phyloP scores from a whole-genome alignment of 1,140 invertebrate genomes.

The Microplitis mediator region DNA sequence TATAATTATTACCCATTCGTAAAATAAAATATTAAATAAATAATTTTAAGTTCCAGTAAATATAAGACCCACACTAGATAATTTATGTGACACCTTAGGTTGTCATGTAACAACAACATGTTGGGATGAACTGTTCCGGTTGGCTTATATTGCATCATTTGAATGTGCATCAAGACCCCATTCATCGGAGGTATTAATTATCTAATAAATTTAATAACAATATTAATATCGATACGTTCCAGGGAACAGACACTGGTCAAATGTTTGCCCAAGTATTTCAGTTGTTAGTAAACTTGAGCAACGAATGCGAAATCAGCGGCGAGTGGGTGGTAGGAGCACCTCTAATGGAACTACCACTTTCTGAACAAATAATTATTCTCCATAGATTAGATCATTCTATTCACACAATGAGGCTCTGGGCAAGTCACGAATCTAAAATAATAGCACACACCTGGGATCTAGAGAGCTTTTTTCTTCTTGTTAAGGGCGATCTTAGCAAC shows the following conservation, averaged over 20 bases:
- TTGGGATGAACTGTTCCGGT: conserved; percentile 77
- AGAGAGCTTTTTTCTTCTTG: conserved; percentile 68
- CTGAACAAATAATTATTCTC: conserved; percentile 79
- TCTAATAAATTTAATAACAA: background rate
- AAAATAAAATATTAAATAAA: conserved; percentile 8
- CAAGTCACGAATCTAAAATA: conserved; percentile 69
- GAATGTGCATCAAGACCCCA: conserved; percentile 42
- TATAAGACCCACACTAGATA: conserved; percentile 71
- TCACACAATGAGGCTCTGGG: conserved; percentile 77
- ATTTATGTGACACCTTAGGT: conserved; percentile 75
- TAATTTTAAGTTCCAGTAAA: conserved; percentile 66
- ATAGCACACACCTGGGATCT: conserved; percentile 77
- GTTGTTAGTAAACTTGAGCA: conserved; percentile 68
- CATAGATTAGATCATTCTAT: conserved; percentile 80
- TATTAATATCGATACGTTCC: conserved; percentile 17
- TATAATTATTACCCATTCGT: too few relatives aligned
- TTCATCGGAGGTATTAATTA: conserved; percentile 32
- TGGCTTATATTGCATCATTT: conserved; percentile 54
- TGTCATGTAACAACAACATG: conserved; percentile 74
- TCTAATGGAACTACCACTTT: conserved; percentile 73
- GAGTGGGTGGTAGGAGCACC: conserved; percentile 71
- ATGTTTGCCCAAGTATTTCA: conserved; percentile 69
- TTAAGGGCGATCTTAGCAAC: conserved; percentile 68
- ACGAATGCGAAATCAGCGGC: conserved; percentile 71
- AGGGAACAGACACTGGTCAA: conserved; percentile 67